Percentiles rank a stretch among this genome's conserved stretches.
These are phyloP conservation scores for Gymnopithys bicolor DNA, from an alignment of 2,797 vertebrate genomes.

Conservation along the genomic window DNA sequence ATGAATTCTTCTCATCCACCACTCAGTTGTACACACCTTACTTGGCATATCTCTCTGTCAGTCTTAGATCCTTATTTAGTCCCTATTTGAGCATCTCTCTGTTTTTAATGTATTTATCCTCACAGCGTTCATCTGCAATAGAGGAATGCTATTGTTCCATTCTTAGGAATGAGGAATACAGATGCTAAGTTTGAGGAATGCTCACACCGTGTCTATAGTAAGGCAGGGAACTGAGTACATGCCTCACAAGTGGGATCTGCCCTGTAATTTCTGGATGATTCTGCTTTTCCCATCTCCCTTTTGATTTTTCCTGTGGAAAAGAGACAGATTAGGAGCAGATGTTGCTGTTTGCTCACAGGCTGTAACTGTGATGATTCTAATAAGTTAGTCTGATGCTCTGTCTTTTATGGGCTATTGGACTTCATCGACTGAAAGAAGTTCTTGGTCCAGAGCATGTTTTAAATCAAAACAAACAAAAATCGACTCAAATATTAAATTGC, in stretches of 20 bases:
- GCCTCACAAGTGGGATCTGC: background rate
- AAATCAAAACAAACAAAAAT: slow-evolving; percentile 7
- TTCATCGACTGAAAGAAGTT: background rate
- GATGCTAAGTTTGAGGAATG: background rate
- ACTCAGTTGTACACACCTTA: background rate
- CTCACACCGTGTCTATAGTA: background rate
- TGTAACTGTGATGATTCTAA: slow-evolving; percentile 7
- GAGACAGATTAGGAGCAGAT: slow-evolving; percentile 47
- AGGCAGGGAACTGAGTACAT: background rate
- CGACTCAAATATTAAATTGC: background rate
- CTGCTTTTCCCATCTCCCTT: background rate
- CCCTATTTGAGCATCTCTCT: background rate
- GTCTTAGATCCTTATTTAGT: slow-evolving; percentile 5
- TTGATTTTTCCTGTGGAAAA: background rate
- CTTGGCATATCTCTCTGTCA: background rate
- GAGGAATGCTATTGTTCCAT: background rate
- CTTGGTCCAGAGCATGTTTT: background rate
- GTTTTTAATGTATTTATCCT: slow-evolving; percentile 7
- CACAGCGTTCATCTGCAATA: background rate
- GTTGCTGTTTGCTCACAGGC: slow-evolving; percentile 48
- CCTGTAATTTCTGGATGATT: background rate
- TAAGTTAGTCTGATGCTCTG: background rate
- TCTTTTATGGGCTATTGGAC: background rate
- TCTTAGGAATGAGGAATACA: background rate
- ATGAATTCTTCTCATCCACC: background rate